Percentiles rank a stretch among this genome's conserved stretches.
Evolutionary conservation across 2,888 invertebrate species (phyloP).

Genomic region (Thymelicus acteon): DNA sequence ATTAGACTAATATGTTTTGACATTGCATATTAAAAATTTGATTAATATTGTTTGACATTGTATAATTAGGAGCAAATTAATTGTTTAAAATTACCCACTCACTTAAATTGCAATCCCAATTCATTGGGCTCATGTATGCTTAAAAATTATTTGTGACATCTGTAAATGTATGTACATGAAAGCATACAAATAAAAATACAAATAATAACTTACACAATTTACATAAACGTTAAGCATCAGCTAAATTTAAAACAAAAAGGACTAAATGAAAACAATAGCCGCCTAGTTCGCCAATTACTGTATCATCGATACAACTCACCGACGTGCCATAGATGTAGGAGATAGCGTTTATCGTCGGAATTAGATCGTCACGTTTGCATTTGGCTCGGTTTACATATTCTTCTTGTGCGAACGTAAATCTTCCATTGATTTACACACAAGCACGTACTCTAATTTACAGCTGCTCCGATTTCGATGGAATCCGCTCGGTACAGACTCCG

Average conservation of each 20-base stretch:
- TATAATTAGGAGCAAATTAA: too few species aligned
- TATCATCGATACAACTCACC: constrained; percentile 29
- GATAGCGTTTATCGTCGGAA: constrained; percentile 45
- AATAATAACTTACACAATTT: too few species aligned
- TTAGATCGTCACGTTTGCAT: constrained; percentile 55
- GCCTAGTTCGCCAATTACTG: constrained; percentile 7
- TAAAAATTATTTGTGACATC: too few species aligned
- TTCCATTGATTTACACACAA: constrained; percentile 67
- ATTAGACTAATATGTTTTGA: too few species aligned
- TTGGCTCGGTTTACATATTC: constrained; percentile 53
- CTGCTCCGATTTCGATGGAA: constrained; percentile 54
- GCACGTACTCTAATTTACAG: constrained; percentile 66
- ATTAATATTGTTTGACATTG: too few species aligned
- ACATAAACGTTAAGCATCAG: not conserved
- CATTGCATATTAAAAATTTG: too few species aligned
- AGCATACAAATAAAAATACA: too few species aligned
- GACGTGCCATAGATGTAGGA: constrained; percentile 40
- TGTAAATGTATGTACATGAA: too few species aligned
- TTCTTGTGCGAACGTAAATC: constrained; percentile 62
- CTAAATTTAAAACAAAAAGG: not conserved
- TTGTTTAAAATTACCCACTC: too few species aligned
- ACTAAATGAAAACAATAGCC: not conserved
- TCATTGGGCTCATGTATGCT: too few species aligned
- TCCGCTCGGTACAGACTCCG: constrained; percentile 19
- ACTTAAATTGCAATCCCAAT: too few species aligned